Evolutionary conservation across 2,888 invertebrate species (phyloP).

Genomic region (Pediacus dermestoides): DNA sequence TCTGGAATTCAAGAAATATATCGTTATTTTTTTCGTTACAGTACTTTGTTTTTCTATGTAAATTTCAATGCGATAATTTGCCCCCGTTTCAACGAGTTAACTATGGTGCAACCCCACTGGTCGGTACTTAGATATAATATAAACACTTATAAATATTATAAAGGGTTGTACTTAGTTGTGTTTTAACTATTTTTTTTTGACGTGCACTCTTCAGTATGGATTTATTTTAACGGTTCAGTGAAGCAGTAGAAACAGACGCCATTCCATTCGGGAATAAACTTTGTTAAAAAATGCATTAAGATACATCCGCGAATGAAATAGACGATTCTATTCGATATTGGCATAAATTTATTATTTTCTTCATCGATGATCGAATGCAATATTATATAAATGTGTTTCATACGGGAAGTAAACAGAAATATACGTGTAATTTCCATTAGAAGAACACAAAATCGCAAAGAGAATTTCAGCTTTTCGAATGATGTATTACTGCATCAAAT

Average conservation of each 20-base stretch:
- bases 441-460: slow-evolving; percentile 8
- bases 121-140: too few relatives aligned
- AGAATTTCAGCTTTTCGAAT: slow-evolving; percentile 5
- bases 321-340: slow-evolving; percentile 7
- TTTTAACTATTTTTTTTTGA: too few relatives aligned
- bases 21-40: too few relatives aligned
- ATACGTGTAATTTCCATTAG: slow-evolving; percentile 9
- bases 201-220: too few relatives aligned
- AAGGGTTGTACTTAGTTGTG: too few relatives aligned
- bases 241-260: too few relatives aligned
- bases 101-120: too few relatives aligned
- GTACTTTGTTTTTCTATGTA: too few relatives aligned
- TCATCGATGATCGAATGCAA: slow-evolving; percentile 3
- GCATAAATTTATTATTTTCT: slow-evolving; percentile 2
- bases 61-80: too few relatives aligned
- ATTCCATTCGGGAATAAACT: not conserved
- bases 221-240: too few relatives aligned
- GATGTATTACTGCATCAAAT: slow-evolving; percentile 10
- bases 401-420: slow-evolving; percentile 5
- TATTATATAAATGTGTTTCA: slow-evolving; percentile 6
- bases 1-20: too few relatives aligned
- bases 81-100: too few relatives aligned
- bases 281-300: slow-evolving; percentile 1
- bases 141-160: slow-evolving; percentile 12
- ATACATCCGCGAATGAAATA: slow-evolving; percentile 2